Conservation (phyloP, 2,113 vertebrate species). For the Forbesichthys agassizii region DNA sequence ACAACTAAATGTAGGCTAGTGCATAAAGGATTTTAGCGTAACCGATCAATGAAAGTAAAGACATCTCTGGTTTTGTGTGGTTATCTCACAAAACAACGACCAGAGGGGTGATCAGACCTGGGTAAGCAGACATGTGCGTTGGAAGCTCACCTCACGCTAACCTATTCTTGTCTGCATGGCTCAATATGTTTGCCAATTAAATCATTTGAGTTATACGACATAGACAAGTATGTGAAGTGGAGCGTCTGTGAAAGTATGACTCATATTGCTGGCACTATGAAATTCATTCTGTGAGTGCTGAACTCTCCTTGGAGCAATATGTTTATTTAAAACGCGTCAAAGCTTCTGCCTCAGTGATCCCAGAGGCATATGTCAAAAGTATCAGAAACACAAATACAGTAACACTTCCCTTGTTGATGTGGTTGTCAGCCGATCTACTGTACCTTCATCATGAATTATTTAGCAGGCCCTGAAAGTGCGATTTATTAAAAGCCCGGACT, state of each 20-base stretch:
- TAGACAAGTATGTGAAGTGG: neutral
- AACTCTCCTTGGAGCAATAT: neutral
- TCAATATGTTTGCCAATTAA: neutral
- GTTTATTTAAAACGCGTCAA: conserved; percentile 9
- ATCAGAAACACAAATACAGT: conserved; percentile 4
- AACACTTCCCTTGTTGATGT: neutral
- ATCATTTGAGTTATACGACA: neutral
- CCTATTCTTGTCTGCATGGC: too few relatives aligned
- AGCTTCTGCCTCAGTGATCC: neutral
- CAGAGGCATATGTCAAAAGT: neutral
- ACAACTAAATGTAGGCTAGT: neutral
- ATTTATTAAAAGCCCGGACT: too few relatives aligned
- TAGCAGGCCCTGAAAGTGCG: too few relatives aligned
- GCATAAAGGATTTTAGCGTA: too few relatives aligned
- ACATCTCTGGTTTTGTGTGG: too few relatives aligned
- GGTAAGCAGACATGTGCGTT: too few relatives aligned
- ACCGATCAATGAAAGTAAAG: too few relatives aligned
- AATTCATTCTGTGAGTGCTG: neutral
- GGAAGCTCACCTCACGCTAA: too few relatives aligned
- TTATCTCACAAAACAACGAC: too few relatives aligned
- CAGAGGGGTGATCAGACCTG: too few relatives aligned
- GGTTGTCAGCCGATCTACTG: neutral
- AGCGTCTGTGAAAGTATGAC: neutral
- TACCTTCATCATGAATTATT: too few relatives aligned
- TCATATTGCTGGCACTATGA: neutral